Base-by-base conservation (phyloP, 2,888 invertebrate genomes). In the Luperina nickerlii region DNA sequence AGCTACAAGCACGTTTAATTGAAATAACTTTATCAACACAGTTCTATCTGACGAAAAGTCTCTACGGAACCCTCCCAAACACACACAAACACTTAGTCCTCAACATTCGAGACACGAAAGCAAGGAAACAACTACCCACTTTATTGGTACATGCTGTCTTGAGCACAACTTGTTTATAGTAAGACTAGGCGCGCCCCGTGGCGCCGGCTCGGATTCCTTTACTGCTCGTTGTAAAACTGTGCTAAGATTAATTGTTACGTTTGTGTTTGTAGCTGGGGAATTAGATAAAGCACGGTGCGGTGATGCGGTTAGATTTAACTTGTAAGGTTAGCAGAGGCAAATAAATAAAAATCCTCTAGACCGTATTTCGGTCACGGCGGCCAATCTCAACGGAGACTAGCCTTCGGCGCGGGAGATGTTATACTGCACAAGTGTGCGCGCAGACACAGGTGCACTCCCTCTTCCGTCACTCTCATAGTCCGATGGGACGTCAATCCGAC, bases 91-190 rank as follows among this genome's bases (percentile, higher is more conserved):
- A 62, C 70, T 76, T 65, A 82, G 67, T 78, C 74, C 76, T 89
- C 76, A 76, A 78, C 82, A 89, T 81, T 82, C 88, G 70, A 83
- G 80, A 81, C 89, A 84, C 79, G 87, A 77, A 77, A 75, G 77
- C 81, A 68, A 81, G 87, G 87, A 82, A 83, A 90, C 89, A 86
- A 83, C 87, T 85, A 82, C 83, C 87, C 81, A 88, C 84, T 88
- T 87, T 90, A 90, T 87, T 88, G 88, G 84, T 85, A 82, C 90
- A 89, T 72, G 81, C 82, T 84, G 90, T 88, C 87, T 85, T 68
- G 60, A 84, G 78, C 87, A 87, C 87, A 85, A 83, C 83, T 86
- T 84, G 90, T 90, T 90, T 90, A 88, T 79, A 80, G 67, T 74
- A 57, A 80, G 75, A 85, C 79, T 63, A 83, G 71, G 73, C 66